Evolutionary conservation across 92 coral and sea anemone species (phyloP), one percentile per base, ranked within the genome.

Genomic region (Siderastrea radians): DNA sequence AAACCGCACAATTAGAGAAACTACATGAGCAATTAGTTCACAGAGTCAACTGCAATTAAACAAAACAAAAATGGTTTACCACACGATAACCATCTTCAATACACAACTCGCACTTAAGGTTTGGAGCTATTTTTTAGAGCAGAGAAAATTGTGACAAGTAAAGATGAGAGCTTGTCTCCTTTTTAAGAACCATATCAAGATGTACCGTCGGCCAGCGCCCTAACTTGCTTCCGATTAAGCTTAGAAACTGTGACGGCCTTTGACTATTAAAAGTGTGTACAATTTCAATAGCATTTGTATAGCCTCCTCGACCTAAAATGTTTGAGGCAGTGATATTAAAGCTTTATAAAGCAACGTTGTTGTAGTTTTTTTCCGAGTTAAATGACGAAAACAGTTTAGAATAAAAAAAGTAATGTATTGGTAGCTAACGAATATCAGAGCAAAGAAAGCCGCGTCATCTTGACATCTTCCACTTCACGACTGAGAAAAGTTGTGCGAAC

Each of bases 1-100:
- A 38, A 74, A 73, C 87, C 87, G 55, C 80, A 84, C 26, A 84
- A 74, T 84, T 62, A 84, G 81, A 71, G 78, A 57, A 11, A 51
- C 4, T 66, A 13, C 85, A 49, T 68, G 74, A 44, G 44, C 68
- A 81, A 81, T 69, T 69, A 81, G 76, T 53, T 51, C n/a, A n/a
- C 68, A 2, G n/a, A 81, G 76, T 67, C 85, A 81, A 54, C 79
- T 60, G 59, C 72, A 73, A 83, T 83, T 73, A 83, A 72, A 48
- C 6, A 49, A 7, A 67, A 60, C 71, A 46, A 26, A 83, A 71
- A 26, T 59, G 87, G 79, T 83, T 83, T 38, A 83, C 87, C 79
- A 79, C 87, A 83, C 5, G 71, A 8, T 61, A 72, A 68, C 85
- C 3, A 53, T 9, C 67, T 5, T 57, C 77, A 72, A 17, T 17